These are phyloP conservation scores for Drosophila saltans DNA, from an alignment of 1,140 invertebrate genomes.

Conservation along the genomic window DNA sequence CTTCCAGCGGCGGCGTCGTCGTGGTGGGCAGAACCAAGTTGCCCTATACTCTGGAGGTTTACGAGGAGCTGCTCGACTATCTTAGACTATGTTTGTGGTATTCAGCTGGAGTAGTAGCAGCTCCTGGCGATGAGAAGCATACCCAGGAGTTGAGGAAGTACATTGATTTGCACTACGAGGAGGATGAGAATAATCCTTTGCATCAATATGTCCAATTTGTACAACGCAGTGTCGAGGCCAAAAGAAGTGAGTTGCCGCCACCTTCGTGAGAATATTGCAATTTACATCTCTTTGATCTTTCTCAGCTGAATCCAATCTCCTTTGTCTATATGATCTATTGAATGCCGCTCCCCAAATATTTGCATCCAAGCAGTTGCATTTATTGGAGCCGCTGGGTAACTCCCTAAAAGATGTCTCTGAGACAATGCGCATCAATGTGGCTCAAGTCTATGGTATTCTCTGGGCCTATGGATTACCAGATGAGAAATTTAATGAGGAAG, in stretches of 20 bases:
- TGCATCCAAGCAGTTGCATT: conserved; percentile 66
- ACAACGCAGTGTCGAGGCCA: conserved; percentile 75
- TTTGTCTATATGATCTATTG: conserved; percentile 77
- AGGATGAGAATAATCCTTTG: conserved; percentile 70
- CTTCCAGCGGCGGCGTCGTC: conserved; percentile 72
- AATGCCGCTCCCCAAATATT: conserved; percentile 75
- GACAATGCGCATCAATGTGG: conserved; percentile 70
- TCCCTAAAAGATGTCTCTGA: conserved; percentile 81
- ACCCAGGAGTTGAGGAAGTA: conserved; percentile 64
- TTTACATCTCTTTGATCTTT: not conserved
- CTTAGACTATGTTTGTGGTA: conserved; percentile 88
- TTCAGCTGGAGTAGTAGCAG: conserved; percentile 79
- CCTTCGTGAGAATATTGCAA: too few relatives aligned
- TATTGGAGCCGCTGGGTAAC: conserved; percentile 68
- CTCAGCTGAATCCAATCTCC: conserved; percentile 69
- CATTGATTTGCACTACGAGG: conserved; percentile 63
- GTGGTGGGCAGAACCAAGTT: conserved; percentile 87
- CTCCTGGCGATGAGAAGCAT: conserved; percentile 80
- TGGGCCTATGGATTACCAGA: conserved; percentile 70
- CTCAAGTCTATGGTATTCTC: conserved; percentile 76
- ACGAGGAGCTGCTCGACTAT: conserved; percentile 90
- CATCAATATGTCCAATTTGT: conserved; percentile 81
- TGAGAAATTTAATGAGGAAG: conserved; percentile 69
- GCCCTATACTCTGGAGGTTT: conserved; percentile 87
- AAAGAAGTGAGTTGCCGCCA: conserved; percentile 63